Evolutionary conservation across 2,888 invertebrate species (phyloP).

Genomic region (Gymnoscelis rufifasciata): DNA sequence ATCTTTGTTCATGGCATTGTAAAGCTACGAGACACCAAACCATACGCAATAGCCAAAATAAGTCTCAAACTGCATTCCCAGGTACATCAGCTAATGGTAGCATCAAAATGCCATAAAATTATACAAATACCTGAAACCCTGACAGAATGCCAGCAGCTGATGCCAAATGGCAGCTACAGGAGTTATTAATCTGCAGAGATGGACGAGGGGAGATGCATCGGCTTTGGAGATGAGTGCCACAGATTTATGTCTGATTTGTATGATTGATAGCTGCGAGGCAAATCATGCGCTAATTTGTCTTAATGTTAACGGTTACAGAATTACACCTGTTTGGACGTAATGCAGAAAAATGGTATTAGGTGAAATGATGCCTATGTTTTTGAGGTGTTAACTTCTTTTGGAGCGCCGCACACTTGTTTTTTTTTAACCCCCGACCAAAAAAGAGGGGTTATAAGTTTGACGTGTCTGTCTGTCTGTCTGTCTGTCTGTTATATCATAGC

Average conservation of each 20-base stretch:
- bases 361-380: too few species aligned
- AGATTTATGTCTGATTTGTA: conserved; percentile 8
- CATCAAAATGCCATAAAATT: conserved; percentile 1
- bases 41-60: too few species aligned
- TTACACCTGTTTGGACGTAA: not conserved
- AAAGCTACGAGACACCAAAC: too few species aligned
- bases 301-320: not conserved
- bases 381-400: too few species aligned
- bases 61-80: not conserved
- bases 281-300: conserved; percentile 10
- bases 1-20: too few species aligned
- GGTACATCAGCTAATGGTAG: not conserved
- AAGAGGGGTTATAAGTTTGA: too few species aligned
- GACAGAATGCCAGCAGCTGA: conserved; percentile 12
- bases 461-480: too few species aligned
- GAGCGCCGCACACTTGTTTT: too few species aligned
- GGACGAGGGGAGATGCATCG: conserved; percentile 9
- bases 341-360: not conserved
- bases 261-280: conserved; percentile 8
- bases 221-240: conserved; percentile 7
- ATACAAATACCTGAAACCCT: conserved; percentile 4
- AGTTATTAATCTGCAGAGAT: conserved; percentile 17
- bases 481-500: too few species aligned
- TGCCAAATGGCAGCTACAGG: conserved; percentile 15
- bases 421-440: too few species aligned